A percentile compares a stretch with the other conserved stretches of the same genome.
Conservation (phyloP, 1,140 invertebrate species). For the Tribolium madens region DNA sequence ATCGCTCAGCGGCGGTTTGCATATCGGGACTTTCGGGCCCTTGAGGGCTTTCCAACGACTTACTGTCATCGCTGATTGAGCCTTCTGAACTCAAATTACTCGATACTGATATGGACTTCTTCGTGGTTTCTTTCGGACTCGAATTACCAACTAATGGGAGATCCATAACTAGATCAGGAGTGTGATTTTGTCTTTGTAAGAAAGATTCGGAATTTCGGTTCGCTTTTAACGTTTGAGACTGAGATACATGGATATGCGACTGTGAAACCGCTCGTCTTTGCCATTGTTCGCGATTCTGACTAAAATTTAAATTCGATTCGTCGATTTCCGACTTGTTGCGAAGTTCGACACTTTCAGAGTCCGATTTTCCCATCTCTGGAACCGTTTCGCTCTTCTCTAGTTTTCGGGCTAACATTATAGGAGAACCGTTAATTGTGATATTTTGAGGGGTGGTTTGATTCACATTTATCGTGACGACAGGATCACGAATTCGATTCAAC, state of each 20-base stretch:
- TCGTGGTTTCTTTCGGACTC: constrained; percentile 66
- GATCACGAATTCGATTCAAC: constrained; percentile 42
- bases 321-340: constrained; percentile 54
- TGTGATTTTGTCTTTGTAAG: constrained; percentile 72
- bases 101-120: constrained; percentile 66
- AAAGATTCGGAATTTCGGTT: constrained; percentile 69
- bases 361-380: background rate
- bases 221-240: constrained; percentile 56
- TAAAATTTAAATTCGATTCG: constrained; percentile 62
- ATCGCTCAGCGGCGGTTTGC: constrained; percentile 79
- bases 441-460: constrained; percentile 49
- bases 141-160: constrained; percentile 72
- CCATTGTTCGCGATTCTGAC: constrained; percentile 73
- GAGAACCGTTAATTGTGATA: constrained; percentile 54
- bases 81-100: constrained; percentile 48
- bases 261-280: constrained; percentile 72
- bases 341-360: constrained; percentile 3
- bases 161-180: constrained; percentile 92
- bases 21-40: constrained; percentile 76
- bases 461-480: constrained; percentile 55
- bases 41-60: constrained; percentile 56
- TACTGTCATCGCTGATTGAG: constrained; percentile 55
- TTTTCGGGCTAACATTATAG: constrained; percentile 36
- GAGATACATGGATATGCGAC: constrained; percentile 63
- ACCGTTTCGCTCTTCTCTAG: constrained; percentile 4